phyloP scores from a whole-genome alignment of 2,888 invertebrate species.

The Halictus quadricinctus region DNA sequence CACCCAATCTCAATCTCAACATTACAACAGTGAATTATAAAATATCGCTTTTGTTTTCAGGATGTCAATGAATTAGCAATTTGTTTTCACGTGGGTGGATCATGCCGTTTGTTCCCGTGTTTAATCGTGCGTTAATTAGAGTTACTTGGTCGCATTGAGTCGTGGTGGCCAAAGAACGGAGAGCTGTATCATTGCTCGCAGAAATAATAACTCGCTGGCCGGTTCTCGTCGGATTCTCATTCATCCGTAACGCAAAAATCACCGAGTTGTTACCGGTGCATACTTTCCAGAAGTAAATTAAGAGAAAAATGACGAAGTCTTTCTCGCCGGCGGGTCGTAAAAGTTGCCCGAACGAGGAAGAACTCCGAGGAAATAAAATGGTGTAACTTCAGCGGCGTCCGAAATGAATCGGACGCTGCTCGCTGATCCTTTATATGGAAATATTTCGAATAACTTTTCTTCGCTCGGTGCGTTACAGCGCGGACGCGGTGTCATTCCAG shows the following conservation, averaged over 20 bases:
- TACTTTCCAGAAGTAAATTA: conserved; percentile 11
- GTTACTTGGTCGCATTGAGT: background rate
- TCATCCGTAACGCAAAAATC: conserved; percentile 1
- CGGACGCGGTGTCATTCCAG: background rate
- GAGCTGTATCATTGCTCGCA: background rate
- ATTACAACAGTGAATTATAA: no score
- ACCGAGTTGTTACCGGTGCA: background rate
- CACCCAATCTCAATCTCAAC: no score
- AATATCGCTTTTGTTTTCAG: no score
- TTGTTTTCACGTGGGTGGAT: background rate
- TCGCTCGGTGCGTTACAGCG: background rate
- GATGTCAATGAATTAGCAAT: background rate
- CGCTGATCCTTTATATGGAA: conserved; percentile 10
- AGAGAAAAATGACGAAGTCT: conserved; percentile 3
- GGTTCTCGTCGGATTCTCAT: background rate
- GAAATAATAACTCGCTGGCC: background rate
- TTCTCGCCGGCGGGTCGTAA: background rate
- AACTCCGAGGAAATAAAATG: conserved; percentile 9
- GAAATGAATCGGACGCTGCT: background rate
- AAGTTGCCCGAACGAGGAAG: background rate
- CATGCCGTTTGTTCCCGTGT: background rate
- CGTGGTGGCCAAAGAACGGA: background rate
- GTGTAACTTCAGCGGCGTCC: conserved; percentile 4
- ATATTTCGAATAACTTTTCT: conserved; percentile 17
- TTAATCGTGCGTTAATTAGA: background rate